A percentile compares a stretch with the other conserved stretches of the same genome.
phyloP scores from a whole-genome alignment of 92 coral and sea anemone species.

The Porites cylindrica region DNA sequence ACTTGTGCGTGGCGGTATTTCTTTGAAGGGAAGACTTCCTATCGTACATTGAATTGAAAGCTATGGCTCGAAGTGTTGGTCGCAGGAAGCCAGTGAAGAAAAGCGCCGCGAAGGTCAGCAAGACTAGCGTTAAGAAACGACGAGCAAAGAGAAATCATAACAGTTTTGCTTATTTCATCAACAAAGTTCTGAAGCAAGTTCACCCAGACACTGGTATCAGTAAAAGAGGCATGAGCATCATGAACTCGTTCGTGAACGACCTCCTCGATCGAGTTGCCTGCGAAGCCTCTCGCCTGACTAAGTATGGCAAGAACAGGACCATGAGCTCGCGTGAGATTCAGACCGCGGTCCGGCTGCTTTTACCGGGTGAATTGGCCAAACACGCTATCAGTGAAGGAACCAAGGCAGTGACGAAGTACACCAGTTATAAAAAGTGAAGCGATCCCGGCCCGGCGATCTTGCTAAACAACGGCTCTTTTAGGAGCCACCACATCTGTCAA shows the following conservation, averaged over 20 bases:
- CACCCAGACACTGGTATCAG: slow-evolving; percentile 78
- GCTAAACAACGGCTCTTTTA: slow-evolving; percentile 59
- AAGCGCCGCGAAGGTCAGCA: neutral
- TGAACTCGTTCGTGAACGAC: slow-evolving; percentile 82
- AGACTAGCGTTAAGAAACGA: neutral
- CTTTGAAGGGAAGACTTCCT: neutral
- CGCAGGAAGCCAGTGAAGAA: neutral
- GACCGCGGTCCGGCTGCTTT: slow-evolving; percentile 66
- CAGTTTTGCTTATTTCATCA: neutral
- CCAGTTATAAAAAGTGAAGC: slow-evolving; percentile 77
- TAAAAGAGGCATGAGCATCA: slow-evolving; percentile 82
- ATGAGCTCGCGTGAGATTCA: slow-evolving; percentile 89
- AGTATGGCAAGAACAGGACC: slow-evolving; percentile 74
- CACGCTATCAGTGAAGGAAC: slow-evolving; percentile 98
- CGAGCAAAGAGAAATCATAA: neutral
- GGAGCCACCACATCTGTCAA: slow-evolving; percentile 54
- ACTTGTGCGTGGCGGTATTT: neutral
- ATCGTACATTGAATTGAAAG: neutral
- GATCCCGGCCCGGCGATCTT: neutral
- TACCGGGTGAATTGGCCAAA: slow-evolving; percentile 93
- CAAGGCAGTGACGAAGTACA: slow-evolving; percentile 95
- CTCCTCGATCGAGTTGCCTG: slow-evolving; percentile 41
- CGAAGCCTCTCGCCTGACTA: slow-evolving; percentile 15
- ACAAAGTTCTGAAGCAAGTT: slow-evolving; percentile 54
- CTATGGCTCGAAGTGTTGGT: neutral